These are phyloP conservation scores for Mythimna ferrago DNA, from an alignment of 2,888 invertebrate species.

Conservation along the genomic window DNA sequence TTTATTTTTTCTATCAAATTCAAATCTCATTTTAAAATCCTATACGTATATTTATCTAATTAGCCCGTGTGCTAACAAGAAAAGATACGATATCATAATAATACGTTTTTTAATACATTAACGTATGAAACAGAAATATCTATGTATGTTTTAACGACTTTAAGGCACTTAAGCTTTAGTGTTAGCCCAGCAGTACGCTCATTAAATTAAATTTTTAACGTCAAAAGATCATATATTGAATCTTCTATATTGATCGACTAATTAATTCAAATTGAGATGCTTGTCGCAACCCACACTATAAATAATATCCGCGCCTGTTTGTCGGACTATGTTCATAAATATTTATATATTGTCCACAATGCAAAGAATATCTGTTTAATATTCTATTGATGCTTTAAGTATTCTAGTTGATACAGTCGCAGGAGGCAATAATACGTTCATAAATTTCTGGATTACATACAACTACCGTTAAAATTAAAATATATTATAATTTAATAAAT, in stretches of 20 bases:
- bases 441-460: too few species aligned
- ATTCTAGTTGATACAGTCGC: not conserved
- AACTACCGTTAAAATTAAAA: not conserved
- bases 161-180: not conserved
- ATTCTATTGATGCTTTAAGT: not conserved
- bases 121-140: too few species aligned
- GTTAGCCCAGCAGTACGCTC: not conserved
- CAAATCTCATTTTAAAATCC: too few species aligned
- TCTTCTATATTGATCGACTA: not conserved
- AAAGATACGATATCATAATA: too few species aligned
- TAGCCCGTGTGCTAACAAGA: too few species aligned
- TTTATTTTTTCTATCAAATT: too few species aligned
- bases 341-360: constrained; percentile 7
- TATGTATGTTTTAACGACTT: too few species aligned
- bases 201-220: not conserved
- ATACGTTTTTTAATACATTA: too few species aligned
- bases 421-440: not conserved
- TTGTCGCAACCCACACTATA: not conserved
- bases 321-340: not conserved
- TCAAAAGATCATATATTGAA: too few species aligned
- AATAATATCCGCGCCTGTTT: not conserved
- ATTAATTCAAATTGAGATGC: not conserved
- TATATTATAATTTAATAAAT: not conserved
- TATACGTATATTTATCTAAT: too few species aligned
- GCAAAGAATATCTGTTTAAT: constrained; percentile 16